phyloP scores from a whole-genome alignment of 2,797 vertebrate genomes.

The Jordanella pulchra region DNA sequence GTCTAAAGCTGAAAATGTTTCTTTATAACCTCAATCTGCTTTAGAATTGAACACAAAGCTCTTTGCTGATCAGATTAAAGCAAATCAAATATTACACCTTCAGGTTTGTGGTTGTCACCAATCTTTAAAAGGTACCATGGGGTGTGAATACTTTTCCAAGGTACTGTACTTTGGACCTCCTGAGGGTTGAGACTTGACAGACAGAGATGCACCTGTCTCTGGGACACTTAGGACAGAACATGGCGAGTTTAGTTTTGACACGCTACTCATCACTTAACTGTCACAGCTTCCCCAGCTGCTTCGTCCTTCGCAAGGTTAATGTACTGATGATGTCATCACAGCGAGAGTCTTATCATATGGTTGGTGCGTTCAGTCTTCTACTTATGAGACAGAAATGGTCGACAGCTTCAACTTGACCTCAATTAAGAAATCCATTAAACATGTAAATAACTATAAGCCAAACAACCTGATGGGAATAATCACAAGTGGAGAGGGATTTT shows the following conservation, averaged over 20 bases:
- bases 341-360: conserved; percentile 6
- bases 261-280: conserved; percentile 50
- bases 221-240: conserved; percentile 44
- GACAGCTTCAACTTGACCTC: conserved; percentile 71
- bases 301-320: conserved; percentile 64
- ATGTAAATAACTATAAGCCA: conserved; percentile 77
- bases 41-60: not conserved
- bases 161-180: not conserved
- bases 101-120: not conserved
- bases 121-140: not conserved
- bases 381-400: conserved; percentile 21
- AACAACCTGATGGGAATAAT: conserved; percentile 71
- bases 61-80: not conserved
- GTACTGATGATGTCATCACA: conserved; percentile 31
- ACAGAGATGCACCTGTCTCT: conserved; percentile 23
- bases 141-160: conserved; percentile 1
- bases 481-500: conserved; percentile 61
- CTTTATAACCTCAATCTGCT: not conserved
- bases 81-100: no score
- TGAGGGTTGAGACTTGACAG: conserved; percentile 43
- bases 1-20: not conserved
- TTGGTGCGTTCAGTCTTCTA: conserved; percentile 12
- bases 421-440: conserved; percentile 79
- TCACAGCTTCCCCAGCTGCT: conserved; percentile 48
- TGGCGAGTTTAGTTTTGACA: conserved; percentile 34